phyloP scores from a whole-genome alignment of 2,797 vertebrate genomes.

The Cyprinella venusta region DNA sequence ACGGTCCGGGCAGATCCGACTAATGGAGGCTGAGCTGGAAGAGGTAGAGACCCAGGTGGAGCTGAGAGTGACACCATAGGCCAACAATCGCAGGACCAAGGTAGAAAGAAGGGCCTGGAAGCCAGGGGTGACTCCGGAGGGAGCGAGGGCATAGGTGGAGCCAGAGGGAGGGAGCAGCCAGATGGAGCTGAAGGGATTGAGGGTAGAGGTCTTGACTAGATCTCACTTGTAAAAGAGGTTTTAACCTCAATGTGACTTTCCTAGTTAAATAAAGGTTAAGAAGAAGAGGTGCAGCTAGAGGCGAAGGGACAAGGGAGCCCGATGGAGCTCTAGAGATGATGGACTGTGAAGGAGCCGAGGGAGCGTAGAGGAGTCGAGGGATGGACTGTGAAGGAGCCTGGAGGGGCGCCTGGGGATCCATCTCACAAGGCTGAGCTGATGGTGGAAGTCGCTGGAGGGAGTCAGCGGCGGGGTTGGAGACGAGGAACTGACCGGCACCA shows the following conservation, averaged over 20 bases:
- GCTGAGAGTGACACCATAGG: no score
- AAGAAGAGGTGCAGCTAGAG: no score
- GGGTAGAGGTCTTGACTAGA: no score
- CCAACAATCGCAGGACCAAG: no score
- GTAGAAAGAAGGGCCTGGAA: no score
- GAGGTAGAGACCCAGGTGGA: not conserved
- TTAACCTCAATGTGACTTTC: no score
- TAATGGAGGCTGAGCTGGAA: not conserved
- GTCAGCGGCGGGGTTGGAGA: not conserved
- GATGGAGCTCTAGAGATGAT: not conserved
- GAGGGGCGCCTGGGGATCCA: not conserved
- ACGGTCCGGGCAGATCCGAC: not conserved
- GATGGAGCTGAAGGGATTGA: not conserved
- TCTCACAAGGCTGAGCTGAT: not conserved
- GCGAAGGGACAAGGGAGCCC: not conserved
- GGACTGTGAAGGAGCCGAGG: not conserved
- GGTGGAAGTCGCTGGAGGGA: not conserved
- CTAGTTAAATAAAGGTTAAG: no score
- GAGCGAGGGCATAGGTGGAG: not conserved
- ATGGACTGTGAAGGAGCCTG: no score
- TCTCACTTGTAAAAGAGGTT: no score
- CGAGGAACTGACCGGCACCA: not conserved
- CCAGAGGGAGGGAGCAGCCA: no score
- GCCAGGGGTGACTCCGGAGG: not conserved
- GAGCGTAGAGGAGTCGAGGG: not conserved